A percentile compares a stretch with the other conserved stretches of the same genome.
Evolutionary conservation across 2,797 vertebrate genomes (phyloP).

Genomic region (Silurus aristotelis): DNA sequence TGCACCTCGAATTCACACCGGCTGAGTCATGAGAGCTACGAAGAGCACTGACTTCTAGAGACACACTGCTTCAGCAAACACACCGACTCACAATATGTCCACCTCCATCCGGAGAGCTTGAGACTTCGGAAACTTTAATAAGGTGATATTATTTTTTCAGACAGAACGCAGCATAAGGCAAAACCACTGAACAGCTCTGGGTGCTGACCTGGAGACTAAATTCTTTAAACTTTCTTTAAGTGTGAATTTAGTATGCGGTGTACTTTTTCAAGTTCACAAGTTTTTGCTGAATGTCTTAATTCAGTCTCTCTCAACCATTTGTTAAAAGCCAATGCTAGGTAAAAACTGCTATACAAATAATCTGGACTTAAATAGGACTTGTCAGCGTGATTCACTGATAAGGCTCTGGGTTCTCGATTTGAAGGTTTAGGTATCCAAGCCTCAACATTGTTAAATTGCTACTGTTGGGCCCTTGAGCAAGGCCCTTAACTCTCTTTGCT

Average conservation of each 20-base stretch:
- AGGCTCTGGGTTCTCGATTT: no score
- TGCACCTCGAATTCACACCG: slow-evolving; percentile 21
- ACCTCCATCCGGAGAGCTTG: slow-evolving; percentile 24
- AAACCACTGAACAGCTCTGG: not conserved
- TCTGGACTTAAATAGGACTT: not conserved
- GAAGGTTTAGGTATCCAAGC: no score
- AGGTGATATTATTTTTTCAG: not conserved
- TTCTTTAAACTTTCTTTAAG: not conserved
- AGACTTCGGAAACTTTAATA: slow-evolving; percentile 19
- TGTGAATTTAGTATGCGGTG: not conserved
- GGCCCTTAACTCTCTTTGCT: no score
- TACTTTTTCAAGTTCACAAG: not conserved
- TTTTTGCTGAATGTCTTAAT: not conserved
- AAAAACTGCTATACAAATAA: not conserved
- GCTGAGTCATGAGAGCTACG: slow-evolving; percentile 25
- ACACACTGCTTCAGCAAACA: slow-evolving; percentile 28
- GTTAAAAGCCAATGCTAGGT: not conserved
- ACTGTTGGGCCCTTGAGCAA: no score
- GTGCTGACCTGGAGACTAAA: not conserved
- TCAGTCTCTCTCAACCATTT: not conserved
- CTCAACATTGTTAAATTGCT: no score
- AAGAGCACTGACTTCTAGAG: slow-evolving; percentile 21
- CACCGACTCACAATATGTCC: slow-evolving; percentile 31
- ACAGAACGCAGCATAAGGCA: not conserved
- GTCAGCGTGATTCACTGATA: not conserved